phyloP scores from a whole-genome alignment of 2,797 vertebrate genomes.

The Chaunax sp. region DNA sequence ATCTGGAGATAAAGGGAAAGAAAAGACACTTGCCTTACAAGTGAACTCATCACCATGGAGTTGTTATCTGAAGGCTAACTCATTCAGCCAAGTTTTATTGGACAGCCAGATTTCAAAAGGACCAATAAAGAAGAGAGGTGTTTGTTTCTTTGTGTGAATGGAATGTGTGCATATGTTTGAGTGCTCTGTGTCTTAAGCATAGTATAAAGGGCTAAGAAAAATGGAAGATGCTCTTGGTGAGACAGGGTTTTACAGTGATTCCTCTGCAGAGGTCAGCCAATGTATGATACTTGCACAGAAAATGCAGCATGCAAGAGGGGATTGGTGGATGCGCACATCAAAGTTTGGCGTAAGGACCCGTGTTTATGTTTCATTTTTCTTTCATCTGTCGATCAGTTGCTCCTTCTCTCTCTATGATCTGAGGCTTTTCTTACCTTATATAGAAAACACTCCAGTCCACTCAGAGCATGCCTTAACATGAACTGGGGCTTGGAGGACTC shows the following conservation, averaged over 20 bases:
- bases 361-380: conserved; percentile 77
- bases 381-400: conserved; percentile 69
- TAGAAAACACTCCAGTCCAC: conserved; percentile 50
- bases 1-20: background rate
- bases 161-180: background rate
- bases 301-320: conserved; percentile 21
- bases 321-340: conserved; percentile 67
- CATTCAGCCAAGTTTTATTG: conserved; percentile 43
- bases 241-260: conserved; percentile 16
- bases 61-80: background rate
- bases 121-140: conserved; percentile 36
- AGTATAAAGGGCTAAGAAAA: conserved; percentile 6
- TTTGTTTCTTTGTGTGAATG: conserved; percentile 16
- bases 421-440: conserved; percentile 67
- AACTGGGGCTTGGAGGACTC: conserved; percentile 58
- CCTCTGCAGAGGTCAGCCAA: conserved; percentile 13
- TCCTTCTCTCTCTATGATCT: conserved; percentile 36
- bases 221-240: conserved; percentile 18
- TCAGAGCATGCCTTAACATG: conserved; percentile 39
- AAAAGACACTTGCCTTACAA: conserved; percentile 20
- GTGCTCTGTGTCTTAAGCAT: background rate
- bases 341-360: conserved; percentile 47
- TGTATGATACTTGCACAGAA: conserved; percentile 12
- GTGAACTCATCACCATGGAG: conserved; percentile 25
- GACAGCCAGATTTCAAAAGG: conserved; percentile 41